phyloP scores from a whole-genome alignment of 2,113 vertebrate genomes.

The Alaudala cheleensis region DNA sequence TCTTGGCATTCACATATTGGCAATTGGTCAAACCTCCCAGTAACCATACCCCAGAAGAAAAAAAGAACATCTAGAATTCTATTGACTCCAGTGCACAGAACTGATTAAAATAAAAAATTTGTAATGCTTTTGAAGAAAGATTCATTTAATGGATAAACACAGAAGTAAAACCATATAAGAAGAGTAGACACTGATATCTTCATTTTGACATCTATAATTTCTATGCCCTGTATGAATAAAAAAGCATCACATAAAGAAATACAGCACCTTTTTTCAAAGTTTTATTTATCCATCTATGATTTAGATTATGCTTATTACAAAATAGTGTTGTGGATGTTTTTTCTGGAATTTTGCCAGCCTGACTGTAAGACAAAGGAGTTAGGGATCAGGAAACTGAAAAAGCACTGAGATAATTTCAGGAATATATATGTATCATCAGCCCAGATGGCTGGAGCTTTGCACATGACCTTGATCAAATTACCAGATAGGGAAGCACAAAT shows the following conservation, averaged over 20 bases:
- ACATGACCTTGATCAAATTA: background rate
- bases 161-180: background rate
- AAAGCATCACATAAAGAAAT: background rate
- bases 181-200: background rate
- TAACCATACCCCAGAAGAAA: background rate
- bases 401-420: background rate
- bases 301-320: background rate
- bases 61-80: background rate
- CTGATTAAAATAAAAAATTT: background rate
- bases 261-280: background rate
- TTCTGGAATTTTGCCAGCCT: background rate
- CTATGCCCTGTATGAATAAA: background rate
- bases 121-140: background rate
- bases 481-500: background rate
- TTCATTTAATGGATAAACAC: background rate
- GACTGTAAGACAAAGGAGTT: background rate
- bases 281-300: background rate
- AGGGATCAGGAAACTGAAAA: background rate
- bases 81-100: background rate
- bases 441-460: background rate
- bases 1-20: background rate
- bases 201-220: background rate
- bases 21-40: background rate
- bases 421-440: background rate
- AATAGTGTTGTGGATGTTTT: background rate